phyloP scores from a whole-genome alignment of 2,888 invertebrate species.

The Sinotaia quadrata region DNA sequence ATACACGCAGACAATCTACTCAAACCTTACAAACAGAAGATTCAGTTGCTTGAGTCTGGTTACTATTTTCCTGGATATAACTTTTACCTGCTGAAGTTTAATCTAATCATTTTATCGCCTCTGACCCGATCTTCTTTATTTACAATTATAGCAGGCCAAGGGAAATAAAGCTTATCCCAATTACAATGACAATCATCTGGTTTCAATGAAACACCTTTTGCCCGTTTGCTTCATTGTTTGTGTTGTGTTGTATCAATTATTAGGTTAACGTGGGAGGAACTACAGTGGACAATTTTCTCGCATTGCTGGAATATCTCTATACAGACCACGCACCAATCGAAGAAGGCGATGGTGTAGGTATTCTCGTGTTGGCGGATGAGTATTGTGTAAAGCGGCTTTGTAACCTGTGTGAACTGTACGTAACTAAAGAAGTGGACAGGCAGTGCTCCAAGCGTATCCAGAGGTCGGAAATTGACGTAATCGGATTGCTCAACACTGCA shows the following conservation, averaged over 20 bases:
- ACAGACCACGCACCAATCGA: constrained; percentile 68
- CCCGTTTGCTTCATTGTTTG: neutral
- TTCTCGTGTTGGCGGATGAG: constrained; percentile 62
- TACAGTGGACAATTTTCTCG: constrained; percentile 46
- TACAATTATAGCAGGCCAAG: too few species aligned
- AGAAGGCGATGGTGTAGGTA: constrained; percentile 59
- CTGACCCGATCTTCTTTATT: too few species aligned
- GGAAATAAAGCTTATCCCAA: too few species aligned
- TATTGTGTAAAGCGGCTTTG: constrained; percentile 59
- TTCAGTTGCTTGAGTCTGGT: too few species aligned
- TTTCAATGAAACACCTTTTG: neutral
- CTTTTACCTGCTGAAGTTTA: too few species aligned
- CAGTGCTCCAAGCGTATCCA: constrained; percentile 57
- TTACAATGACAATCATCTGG: too few species aligned
- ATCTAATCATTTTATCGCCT: too few species aligned
- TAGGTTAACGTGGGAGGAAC: constrained; percentile 53
- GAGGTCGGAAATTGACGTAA: constrained; percentile 64
- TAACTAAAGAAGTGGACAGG: constrained; percentile 65
- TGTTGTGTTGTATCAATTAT: too few species aligned
- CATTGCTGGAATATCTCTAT: constrained; percentile 66
- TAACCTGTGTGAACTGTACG: constrained; percentile 67
- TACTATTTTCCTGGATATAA: too few species aligned
- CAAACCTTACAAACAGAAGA: too few species aligned
- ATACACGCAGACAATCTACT: too few species aligned
- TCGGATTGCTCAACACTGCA: constrained; percentile 58